Conservation (phyloP, 1,140 invertebrate species). For the Aricia agestis region DNA sequence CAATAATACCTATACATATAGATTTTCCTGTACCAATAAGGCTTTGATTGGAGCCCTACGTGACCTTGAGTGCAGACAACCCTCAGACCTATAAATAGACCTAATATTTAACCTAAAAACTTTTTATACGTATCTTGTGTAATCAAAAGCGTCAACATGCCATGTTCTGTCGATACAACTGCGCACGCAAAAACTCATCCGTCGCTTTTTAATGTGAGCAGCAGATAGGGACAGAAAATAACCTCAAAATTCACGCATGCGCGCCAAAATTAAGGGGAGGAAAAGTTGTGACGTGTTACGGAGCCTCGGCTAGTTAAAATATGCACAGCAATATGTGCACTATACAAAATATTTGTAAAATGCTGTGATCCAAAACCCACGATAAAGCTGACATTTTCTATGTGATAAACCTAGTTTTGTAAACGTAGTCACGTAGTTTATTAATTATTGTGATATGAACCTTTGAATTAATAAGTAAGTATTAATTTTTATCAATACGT, state of each 20-base stretch:
- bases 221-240: conserved; percentile 48
- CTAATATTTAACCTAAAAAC: conserved; percentile 1
- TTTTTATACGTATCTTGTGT: conserved; percentile 1
- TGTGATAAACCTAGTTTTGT: not conserved
- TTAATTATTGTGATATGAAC: not conserved
- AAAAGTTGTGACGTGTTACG: conserved; percentile 30
- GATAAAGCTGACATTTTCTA: not conserved
- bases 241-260: conserved; percentile 57
- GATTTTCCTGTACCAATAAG: not conserved
- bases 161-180: conserved; percentile 64
- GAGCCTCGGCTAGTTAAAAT: conserved; percentile 11
- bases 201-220: conserved; percentile 35
- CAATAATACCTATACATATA: not conserved
- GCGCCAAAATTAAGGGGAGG: conserved; percentile 37
- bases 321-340: conserved; percentile 18
- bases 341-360: conserved; percentile 16
- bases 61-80: not conserved
- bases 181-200: conserved; percentile 51
- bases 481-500: not conserved
- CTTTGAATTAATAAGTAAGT: not conserved
- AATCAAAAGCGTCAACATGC: conserved; percentile 2
- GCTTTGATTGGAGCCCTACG: not conserved
- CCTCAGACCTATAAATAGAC: conserved; percentile 1
- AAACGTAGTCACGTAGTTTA: not conserved
- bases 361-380: not conserved